Base-by-base conservation (phyloP, 92 coral and sea anemone genomes). In the Isaurus tuberculatus region DNA sequence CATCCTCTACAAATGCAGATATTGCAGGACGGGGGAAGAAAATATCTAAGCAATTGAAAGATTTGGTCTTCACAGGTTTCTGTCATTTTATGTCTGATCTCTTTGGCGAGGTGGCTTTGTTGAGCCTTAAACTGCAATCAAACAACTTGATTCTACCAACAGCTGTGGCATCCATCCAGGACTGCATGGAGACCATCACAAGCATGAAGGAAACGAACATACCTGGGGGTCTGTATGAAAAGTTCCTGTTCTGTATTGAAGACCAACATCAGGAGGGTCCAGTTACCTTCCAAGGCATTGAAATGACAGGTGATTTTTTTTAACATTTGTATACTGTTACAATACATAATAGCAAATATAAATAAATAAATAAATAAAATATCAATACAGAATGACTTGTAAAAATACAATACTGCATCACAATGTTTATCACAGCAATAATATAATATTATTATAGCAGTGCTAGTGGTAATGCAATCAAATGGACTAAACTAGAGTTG, bases 11-110 rank as follows among this genome's bases (percentile, higher is more conserved):
- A 34, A 60, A 79, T 58, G 14, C 83, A 6, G 70, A 79, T 27
- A 25, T 32, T 65, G 42, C 60, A 70, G 58, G 82, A 5, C 73
- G 87, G 30, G 78, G 77, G 19, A 51, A 28, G 8, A 84, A 84
- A 43, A 27, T 66, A 28, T 14, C 46, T 64, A 49, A 73, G 7
- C 65, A 11, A 3, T 46, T 73, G 79, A 49, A 2, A 16, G 17
- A 20, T 14, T 13, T 9, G 26, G 29, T 11, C 14, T 46, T 73
- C 48, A 64, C 7, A 0, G 65, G 17, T 9, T 73, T 73, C 29
- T 9, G 5, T 1, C 65, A 73, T 6, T 48, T 73, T 26, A 49
- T 73, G 79, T 15, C 17, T 28, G 79, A 73, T 73, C 64, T 73
- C 30, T 71, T 71, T 71, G 79, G 65, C 46, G 79, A 3, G 48